Evolutionary conservation across 2,888 invertebrate species (phyloP).

Genomic region (Pachymerium ferrugineum): DNA sequence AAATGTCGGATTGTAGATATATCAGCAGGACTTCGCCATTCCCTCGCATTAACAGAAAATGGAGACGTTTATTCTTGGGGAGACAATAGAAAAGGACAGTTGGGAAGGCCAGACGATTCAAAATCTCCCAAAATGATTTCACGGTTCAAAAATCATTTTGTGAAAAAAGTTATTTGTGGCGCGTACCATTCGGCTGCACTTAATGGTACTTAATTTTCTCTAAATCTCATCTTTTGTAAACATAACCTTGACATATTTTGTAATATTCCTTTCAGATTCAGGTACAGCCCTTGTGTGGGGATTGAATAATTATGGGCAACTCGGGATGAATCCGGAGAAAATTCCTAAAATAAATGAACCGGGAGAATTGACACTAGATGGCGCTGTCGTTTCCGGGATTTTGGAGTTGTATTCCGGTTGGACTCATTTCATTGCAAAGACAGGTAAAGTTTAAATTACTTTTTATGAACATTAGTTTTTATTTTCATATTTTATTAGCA

Average conservation of each 20-base stretch:
- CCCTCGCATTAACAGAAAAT: not conserved
- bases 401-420: not conserved
- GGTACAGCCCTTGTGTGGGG: not conserved
- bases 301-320: not conserved
- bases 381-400: no score
- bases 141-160: not conserved
- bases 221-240: not conserved
- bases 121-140: not conserved
- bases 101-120: not conserved
- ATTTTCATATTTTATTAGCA: not conserved
- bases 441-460: not conserved
- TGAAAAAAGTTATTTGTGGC: not conserved
- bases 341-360: no score
- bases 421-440: not conserved
- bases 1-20: not conserved
- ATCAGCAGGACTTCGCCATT: not conserved
- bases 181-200: slow-evolving; percentile 14
- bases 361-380: no score
- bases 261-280: not conserved
- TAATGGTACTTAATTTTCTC: not conserved
- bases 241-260: no score
- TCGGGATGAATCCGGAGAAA: not conserved
- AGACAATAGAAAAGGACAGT: slow-evolving; percentile 5
- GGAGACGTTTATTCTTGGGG: not conserved
- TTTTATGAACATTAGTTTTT: not conserved